Conservation (phyloP, 2,888 invertebrate species). For the Lithophane socia region DNA sequence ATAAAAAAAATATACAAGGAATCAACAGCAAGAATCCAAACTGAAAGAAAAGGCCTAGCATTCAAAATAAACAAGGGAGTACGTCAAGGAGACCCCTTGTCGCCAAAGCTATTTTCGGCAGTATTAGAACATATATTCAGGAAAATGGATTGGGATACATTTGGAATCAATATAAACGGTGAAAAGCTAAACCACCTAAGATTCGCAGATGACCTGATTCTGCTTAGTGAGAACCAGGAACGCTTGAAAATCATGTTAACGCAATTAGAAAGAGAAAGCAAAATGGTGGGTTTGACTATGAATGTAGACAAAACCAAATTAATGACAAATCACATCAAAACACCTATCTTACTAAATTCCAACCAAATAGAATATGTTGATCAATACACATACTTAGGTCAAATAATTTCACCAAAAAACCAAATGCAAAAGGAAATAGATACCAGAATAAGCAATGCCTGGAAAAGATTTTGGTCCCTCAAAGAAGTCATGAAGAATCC, state of each 20-base stretch:
- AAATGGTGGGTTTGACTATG: too few species aligned
- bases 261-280: too few species aligned
- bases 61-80: neutral
- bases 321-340: too few species aligned
- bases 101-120: neutral
- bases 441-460: neutral
- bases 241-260: too few species aligned
- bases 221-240: too few species aligned
- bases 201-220: too few species aligned
- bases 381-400: neutral
- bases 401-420: neutral
- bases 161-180: too few species aligned
- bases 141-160: neutral
- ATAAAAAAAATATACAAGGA: neutral
- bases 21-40: neutral
- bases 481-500: too few species aligned
- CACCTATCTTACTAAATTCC: neutral
- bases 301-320: too few species aligned
- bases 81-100: neutral
- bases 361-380: neutral
- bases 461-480: neutral
- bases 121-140: neutral
- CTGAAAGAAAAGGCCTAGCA: neutral
- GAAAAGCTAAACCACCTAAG: too few species aligned
- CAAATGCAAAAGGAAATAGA: neutral